These are phyloP conservation scores for Oenanthe melanoleuca DNA, from an alignment of 2,113 vertebrate species.

Conservation along the genomic window DNA sequence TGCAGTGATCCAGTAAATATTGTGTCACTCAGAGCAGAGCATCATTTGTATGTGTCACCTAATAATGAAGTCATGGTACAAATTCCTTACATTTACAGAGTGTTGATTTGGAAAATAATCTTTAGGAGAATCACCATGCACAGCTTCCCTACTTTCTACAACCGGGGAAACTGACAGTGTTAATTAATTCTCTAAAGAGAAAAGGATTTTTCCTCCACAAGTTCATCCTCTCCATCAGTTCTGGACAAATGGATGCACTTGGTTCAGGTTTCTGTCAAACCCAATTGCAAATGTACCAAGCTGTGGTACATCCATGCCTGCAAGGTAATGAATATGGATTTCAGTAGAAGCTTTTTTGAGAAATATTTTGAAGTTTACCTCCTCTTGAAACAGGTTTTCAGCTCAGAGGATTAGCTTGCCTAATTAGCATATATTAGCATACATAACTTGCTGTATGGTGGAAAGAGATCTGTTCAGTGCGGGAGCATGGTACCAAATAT, in stretches of 20 bases:
- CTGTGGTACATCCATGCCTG: not conserved
- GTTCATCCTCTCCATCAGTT: not conserved
- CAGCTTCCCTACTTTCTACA: not conserved
- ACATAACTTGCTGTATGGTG: not conserved
- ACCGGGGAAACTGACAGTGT: not conserved
- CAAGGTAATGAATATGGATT: constrained; percentile 12
- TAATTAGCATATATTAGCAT: constrained; percentile 39
- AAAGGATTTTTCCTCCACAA: not conserved
- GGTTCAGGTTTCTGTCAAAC: not conserved
- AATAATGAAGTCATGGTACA: not conserved
- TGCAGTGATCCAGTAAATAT: not conserved
- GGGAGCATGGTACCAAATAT: not conserved
- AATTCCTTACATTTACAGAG: not conserved
- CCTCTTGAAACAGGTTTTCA: constrained; percentile 32
- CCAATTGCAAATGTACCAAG: not conserved
- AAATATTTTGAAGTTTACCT: constrained; percentile 33
- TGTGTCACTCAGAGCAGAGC: not conserved
- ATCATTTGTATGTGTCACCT: not conserved
- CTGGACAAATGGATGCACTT: not conserved
- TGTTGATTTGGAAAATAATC: not conserved
- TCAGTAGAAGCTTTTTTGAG: not conserved
- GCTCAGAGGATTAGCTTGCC: not conserved
- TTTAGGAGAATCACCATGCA: not conserved
- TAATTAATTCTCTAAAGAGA: not conserved
- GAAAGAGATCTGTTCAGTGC: not conserved